A percentile compares a stretch with the other conserved stretches of the same genome.
Conservation (phyloP, 2,888 invertebrate genomes). For the Rapana venosa region DNA sequence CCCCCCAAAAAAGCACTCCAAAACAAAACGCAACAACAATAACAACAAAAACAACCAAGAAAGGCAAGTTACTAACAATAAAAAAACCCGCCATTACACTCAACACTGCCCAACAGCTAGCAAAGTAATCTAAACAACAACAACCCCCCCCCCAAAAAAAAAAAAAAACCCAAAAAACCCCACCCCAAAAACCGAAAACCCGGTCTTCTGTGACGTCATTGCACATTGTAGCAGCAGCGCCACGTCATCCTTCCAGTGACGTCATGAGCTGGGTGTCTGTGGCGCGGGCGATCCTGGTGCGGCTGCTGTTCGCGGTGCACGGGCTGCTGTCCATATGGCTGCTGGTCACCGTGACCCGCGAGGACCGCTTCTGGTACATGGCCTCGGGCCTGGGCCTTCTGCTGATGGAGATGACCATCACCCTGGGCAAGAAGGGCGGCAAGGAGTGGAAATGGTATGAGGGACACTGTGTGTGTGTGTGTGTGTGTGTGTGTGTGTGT, state of each 20-base stretch:
- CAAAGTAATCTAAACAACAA: too few relatives aligned
- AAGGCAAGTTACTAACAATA: too few relatives aligned
- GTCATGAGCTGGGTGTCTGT: conserved; percentile 72
- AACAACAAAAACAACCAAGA: too few relatives aligned
- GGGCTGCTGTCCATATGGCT: conserved; percentile 94
- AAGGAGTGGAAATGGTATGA: conserved; percentile 95
- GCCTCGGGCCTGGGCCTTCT: conserved; percentile 89
- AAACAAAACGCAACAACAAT: too few relatives aligned
- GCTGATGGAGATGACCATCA: conserved; percentile 92
- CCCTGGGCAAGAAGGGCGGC: conserved; percentile 92
- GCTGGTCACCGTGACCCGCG: conserved; percentile 87
- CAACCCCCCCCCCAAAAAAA: too few relatives aligned
- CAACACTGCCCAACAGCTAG: too few relatives aligned
- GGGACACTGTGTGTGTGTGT: not conserved
- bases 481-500: not conserved
- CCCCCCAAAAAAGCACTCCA: too few relatives aligned
- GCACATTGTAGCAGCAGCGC: too few relatives aligned
- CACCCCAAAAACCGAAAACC: too few relatives aligned
- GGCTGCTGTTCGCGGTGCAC: conserved; percentile 83
- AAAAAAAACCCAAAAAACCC: too few relatives aligned
- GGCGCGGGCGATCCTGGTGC: conserved; percentile 74
- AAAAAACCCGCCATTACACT: too few relatives aligned
- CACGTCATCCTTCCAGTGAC: not conserved
- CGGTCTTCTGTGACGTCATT: too few relatives aligned
- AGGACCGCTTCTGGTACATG: conserved; percentile 88